phyloP scores from a whole-genome alignment of 1,140 invertebrate species.

The Cyphomyrmex costatus region DNA sequence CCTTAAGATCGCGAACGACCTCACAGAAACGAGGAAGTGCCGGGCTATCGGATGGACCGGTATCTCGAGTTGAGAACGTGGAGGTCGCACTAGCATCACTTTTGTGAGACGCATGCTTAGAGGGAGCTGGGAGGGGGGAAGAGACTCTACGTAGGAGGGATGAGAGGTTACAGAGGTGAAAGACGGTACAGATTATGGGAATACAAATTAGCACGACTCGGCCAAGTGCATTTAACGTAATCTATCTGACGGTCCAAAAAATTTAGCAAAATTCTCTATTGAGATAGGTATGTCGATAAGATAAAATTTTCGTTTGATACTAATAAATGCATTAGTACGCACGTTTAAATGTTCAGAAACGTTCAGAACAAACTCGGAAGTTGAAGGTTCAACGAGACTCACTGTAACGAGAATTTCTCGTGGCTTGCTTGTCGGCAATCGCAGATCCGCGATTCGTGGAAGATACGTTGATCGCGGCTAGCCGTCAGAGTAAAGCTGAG shows the following conservation, averaged over 20 bases:
- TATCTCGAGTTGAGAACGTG: slow-evolving; percentile 71
- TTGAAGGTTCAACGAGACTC: background rate
- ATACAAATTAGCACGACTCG: slow-evolving; percentile 62
- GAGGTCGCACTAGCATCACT: slow-evolving; percentile 68
- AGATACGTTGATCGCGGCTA: slow-evolving; percentile 36
- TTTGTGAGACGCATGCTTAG: slow-evolving; percentile 39
- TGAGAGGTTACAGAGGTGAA: slow-evolving; percentile 55
- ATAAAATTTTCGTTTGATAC: background rate
- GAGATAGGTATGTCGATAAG: background rate
- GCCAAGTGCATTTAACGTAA: slow-evolving; percentile 8
- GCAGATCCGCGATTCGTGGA: slow-evolving; percentile 21
- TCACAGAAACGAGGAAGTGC: slow-evolving; percentile 71
- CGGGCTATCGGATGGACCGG: slow-evolving; percentile 68
- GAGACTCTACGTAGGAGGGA: background rate
- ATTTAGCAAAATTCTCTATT: background rate
- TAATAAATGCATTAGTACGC: background rate
- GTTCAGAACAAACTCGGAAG: slow-evolving; percentile 11
- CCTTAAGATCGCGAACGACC: slow-evolving; percentile 54
- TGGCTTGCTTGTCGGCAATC: background rate
- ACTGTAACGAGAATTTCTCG: slow-evolving; percentile 38
- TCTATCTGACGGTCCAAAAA: background rate
- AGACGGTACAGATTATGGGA: slow-evolving; percentile 61
- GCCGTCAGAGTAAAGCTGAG: slow-evolving; percentile 4
- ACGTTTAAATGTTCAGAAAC: background rate
- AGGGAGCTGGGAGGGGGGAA: background rate